Percentiles rank a stretch among this genome's conserved stretches.
These are phyloP conservation scores for Myanophis thanlyinensis DNA, from an alignment of 2,113 vertebrate genomes.

Conservation along the genomic window DNA sequence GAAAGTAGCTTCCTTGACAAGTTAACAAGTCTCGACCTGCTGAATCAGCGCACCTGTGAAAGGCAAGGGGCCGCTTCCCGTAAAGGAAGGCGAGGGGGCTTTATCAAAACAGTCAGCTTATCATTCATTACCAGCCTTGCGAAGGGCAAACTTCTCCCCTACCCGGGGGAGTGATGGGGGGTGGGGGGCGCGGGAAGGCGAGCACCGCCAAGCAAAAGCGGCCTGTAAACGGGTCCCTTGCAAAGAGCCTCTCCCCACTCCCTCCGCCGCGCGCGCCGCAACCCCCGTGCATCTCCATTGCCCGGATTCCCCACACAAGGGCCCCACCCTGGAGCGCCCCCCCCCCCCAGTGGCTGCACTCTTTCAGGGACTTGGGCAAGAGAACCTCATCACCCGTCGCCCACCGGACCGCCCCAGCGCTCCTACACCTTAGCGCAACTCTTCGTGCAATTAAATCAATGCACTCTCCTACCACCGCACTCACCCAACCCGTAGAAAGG, in stretches of 20 bases:
- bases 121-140: neutral
- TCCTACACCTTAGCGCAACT: neutral
- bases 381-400: too few relatives aligned
- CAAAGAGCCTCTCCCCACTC: neutral
- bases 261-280: neutral
- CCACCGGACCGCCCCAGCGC: neutral
- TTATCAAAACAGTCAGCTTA: neutral
- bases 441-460: neutral
- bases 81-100: neutral
- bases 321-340: neutral
- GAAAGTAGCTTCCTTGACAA: neutral
- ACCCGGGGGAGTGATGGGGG: too few relatives aligned
- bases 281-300: neutral
- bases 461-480: neutral
- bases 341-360: neutral
- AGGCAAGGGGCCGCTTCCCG: neutral
- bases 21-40: neutral
- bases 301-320: neutral
- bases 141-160: neutral
- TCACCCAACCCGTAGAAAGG: neutral
- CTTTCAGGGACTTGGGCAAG: neutral
- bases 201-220: neutral
- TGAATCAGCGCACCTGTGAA: neutral
- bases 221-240: neutral
- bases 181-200: neutral